Evolutionary conservation across 2,888 invertebrate genomes (phyloP).

Genomic region (Drosophila sordidula): DNA sequence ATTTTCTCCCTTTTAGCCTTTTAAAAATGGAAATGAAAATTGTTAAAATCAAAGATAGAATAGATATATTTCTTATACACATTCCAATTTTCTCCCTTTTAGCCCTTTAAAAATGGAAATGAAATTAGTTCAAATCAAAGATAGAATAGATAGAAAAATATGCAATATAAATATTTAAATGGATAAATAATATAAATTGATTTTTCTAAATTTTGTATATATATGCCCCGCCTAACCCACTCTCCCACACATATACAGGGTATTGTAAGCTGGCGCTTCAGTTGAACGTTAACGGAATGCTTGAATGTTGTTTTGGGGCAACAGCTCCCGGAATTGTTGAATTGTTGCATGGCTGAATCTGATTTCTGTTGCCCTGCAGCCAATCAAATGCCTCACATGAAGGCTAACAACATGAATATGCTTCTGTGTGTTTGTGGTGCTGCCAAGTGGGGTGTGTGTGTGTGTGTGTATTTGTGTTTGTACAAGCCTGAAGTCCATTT

Average conservation of each 20-base stretch:
- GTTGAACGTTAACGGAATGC: conserved; percentile 32
- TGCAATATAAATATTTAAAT: too few relatives aligned
- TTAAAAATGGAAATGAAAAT: too few relatives aligned
- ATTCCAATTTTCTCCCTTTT: too few relatives aligned
- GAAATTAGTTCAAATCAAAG: too few relatives aligned
- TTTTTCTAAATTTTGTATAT: too few relatives aligned
- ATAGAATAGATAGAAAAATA: too few relatives aligned
- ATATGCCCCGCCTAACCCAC: neutral
- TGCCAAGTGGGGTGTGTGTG: neutral
- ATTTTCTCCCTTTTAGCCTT: too few relatives aligned
- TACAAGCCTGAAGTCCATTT: conserved; percentile 40
- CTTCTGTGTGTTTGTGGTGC: neutral
- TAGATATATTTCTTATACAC: too few relatives aligned
- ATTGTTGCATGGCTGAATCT: conserved; percentile 57
- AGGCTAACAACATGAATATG: conserved; percentile 44
- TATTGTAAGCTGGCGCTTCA: neutral
- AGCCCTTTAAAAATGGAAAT: too few relatives aligned
- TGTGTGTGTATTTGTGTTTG: neutral
- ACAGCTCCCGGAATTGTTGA: conserved; percentile 41
- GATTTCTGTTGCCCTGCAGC: conserved; percentile 44
- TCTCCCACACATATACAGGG: neutral
- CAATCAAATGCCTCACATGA: conserved; percentile 50
- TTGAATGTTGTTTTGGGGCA: conserved; percentile 37
- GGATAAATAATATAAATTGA: too few relatives aligned
- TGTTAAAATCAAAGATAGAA: too few relatives aligned